Evolutionary conservation across 2,113 vertebrate species (phyloP), one percentile per base, ranked within the genome.

Genomic region (Hiodon tergisus): DNA sequence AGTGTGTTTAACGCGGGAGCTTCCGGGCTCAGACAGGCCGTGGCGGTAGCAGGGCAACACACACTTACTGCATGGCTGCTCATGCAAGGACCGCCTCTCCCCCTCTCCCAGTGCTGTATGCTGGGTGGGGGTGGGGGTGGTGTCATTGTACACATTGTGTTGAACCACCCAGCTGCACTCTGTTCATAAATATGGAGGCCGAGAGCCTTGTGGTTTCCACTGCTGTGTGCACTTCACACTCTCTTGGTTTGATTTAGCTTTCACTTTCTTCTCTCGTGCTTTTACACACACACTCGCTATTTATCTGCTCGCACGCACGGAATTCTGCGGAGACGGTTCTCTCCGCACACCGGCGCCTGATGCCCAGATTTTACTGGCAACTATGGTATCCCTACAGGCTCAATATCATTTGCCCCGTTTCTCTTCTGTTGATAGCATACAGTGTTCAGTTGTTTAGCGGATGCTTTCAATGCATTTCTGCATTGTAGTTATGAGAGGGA

Each of bases 51-150:
- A 88, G 88, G 90, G 88, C 86, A 31, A 31, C 89, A 88, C 87
- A 88, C 84, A 90, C 88, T 91, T 89, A 86, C 87, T 91, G 91
- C 90, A 89, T 92, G 91, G 85, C 85, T 87, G 90, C 89, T 89
- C 91, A 92, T 89, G 91, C 91, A 89, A 87, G 78, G 73, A 87
- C 82, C 86, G 84, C 85, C 81, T 85, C 86, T 65, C 63, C 48
- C 47, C 73, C 67, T 61, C 57, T 62, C 54, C 76, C 60, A 57
- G 66, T 70, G 66, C 67, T 31, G 69, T 9, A 54, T 5, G 54
- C 54, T 10, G 14, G 6, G 52, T 47, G 59, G 6, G 71, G 71
- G 65, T 85, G 85, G 84, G 82, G 80, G 81, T 82, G 77, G 87
- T 90, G 88, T 90, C 89, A 90, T 89, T 87, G 88, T 91, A 90